Conservation (phyloP, 1,140 invertebrate genomes). For the Pachypeltis micranthus region DNA sequence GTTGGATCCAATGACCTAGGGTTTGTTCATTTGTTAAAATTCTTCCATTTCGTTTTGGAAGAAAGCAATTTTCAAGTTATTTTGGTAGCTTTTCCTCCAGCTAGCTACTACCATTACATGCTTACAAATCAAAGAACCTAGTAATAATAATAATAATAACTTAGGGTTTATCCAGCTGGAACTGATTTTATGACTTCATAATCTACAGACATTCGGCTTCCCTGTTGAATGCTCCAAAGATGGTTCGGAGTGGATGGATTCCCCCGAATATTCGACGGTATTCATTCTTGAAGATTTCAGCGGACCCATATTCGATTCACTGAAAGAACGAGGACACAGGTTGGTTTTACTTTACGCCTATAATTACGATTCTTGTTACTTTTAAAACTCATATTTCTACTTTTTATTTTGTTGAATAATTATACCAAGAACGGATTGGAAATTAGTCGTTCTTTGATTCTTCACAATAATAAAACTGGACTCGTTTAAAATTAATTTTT, state of each 20-base stretch:
- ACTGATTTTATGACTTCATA: not conserved
- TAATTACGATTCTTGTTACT: too few species aligned
- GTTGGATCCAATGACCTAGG: too few species aligned
- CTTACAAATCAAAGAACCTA: not conserved
- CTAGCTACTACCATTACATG: not conserved
- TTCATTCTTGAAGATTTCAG: constrained; percentile 27
- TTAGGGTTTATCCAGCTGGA: not conserved
- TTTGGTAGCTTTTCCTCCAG: too few species aligned
- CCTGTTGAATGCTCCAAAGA: constrained; percentile 24
- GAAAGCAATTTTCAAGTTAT: too few species aligned
- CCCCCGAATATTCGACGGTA: not conserved
- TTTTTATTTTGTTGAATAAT: not conserved
- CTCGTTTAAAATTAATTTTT: too few species aligned
- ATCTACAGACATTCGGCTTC: constrained; percentile 23
- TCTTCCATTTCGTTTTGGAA: too few species aligned
- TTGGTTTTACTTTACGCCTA: constrained; percentile 13
- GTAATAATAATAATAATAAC: not conserved
- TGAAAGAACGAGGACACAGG: constrained; percentile 25
- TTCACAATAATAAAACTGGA: too few species aligned
- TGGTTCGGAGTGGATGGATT: constrained; percentile 19
- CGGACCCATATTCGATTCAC: constrained; percentile 21
- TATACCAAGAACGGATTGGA: too few species aligned
- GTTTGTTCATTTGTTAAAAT: too few species aligned
- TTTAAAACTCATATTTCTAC: too few species aligned
- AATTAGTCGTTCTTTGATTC: too few species aligned